Conservation (phyloP, 2,797 vertebrate species). For the Mormyrus proboscirostris region DNA sequence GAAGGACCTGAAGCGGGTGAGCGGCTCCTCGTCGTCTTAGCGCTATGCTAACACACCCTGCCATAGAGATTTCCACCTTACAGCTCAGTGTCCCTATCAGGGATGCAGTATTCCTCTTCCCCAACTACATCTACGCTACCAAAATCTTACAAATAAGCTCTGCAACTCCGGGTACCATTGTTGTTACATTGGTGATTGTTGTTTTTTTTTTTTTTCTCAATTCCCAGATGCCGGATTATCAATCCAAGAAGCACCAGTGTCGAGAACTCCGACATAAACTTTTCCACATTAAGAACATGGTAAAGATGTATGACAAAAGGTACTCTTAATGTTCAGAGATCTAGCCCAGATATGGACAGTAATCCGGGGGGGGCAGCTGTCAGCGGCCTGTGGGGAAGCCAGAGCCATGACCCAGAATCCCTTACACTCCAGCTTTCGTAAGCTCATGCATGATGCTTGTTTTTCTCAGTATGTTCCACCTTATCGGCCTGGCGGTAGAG, state of each 20-base stretch:
- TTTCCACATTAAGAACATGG: constrained; percentile 74
- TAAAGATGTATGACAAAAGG: constrained; percentile 68
- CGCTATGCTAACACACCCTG: neutral
- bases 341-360: neutral
- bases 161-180: no score
- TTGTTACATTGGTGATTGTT: neutral
- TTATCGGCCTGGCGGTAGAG: neutral
- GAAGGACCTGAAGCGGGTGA: constrained; percentile 71
- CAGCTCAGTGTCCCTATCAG: neutral
- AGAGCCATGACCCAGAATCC: neutral
- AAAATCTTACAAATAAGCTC: neutral
- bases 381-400: neutral
- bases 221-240: constrained; percentile 62
- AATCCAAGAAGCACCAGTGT: constrained; percentile 63
- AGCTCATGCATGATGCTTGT: neutral
- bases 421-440: neutral
- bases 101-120: neutral
- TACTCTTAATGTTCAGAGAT: constrained; percentile 43
- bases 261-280: constrained; percentile 69
- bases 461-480: neutral
- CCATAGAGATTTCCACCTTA: neutral
- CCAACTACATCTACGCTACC: neutral
- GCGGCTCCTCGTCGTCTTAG: constrained; percentile 25
- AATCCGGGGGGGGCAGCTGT: neutral
- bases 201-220: neutral